phyloP scores from a whole-genome alignment of 2,888 invertebrate species.

The Epistrophe eligans region DNA sequence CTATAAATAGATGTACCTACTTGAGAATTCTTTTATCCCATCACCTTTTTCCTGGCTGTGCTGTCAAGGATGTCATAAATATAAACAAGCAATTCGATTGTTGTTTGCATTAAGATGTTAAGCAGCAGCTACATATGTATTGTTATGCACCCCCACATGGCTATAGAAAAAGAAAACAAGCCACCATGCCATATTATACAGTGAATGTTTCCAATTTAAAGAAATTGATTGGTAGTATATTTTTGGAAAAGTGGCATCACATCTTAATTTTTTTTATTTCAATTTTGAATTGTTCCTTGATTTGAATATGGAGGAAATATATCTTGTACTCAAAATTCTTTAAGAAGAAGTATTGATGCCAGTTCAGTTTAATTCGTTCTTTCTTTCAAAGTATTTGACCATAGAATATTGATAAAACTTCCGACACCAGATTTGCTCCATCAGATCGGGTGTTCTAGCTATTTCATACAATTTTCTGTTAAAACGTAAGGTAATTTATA shows the following conservation, averaged over 20 bases:
- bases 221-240: background rate
- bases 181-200: background rate
- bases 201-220: constrained; percentile 14
- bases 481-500: too few relatives aligned
- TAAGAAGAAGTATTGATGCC: too few relatives aligned
- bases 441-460: too few relatives aligned
- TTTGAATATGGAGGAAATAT: too few relatives aligned
- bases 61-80: constrained; percentile 69
- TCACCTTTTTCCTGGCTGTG: background rate
- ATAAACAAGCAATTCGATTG: constrained; percentile 67
- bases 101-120: constrained; percentile 65
- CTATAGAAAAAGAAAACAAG: background rate
- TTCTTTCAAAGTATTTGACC: too few relatives aligned
- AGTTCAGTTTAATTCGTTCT: too few relatives aligned
- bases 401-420: too few relatives aligned
- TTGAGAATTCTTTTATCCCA: constrained; percentile 37
- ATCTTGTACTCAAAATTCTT: too few relatives aligned
- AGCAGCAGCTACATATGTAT: constrained; percentile 35
- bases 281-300: too few relatives aligned
- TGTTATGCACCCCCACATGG: constrained; percentile 44
- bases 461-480: too few relatives aligned
- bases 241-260: background rate
- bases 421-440: too few relatives aligned
- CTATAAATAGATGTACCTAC: constrained; percentile 66
- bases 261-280: too few relatives aligned